Conservation (phyloP, 23 tunicate genomes). For the Phallusia fumigata region DNA sequence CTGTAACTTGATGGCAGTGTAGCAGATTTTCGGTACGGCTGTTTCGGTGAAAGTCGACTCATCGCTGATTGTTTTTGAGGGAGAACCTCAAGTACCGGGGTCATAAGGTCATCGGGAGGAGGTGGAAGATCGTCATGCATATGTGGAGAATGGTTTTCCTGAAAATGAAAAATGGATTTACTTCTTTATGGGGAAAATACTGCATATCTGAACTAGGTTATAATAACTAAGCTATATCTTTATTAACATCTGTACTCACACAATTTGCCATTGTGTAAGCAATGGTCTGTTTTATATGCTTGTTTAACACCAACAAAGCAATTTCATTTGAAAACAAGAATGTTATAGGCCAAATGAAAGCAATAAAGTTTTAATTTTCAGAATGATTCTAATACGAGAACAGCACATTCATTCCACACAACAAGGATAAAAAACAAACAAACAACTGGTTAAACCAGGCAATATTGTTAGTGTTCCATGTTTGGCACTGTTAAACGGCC, state of each 20-base stretch:
- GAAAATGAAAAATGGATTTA: background rate
- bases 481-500: background rate
- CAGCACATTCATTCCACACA: no score
- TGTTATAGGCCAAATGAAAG: no score
- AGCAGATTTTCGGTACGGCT: slow-evolving; percentile 19
- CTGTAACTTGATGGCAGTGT: slow-evolving; percentile 13
- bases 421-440: no score
- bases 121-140: slow-evolving; percentile 64
- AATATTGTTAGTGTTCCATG: background rate
- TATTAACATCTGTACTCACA: no score
- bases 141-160: slow-evolving; percentile 9
- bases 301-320: no score
- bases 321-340: no score
- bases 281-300: no score
- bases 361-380: no score
- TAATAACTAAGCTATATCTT: background rate
- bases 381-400: no score
- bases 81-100: background rate
- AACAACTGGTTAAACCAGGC: no score
- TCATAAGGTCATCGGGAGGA: slow-evolving; percentile 46
- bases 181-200: background rate
- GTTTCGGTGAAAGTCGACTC: slow-evolving; percentile 38
- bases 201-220: background rate
- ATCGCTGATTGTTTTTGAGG: slow-evolving; percentile 41
- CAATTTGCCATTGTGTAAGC: no score